Percentiles rank a stretch among this genome's conserved stretches.
phyloP scores from a whole-genome alignment of 2,797 vertebrate species.

The Ctenopoma multispine region DNA sequence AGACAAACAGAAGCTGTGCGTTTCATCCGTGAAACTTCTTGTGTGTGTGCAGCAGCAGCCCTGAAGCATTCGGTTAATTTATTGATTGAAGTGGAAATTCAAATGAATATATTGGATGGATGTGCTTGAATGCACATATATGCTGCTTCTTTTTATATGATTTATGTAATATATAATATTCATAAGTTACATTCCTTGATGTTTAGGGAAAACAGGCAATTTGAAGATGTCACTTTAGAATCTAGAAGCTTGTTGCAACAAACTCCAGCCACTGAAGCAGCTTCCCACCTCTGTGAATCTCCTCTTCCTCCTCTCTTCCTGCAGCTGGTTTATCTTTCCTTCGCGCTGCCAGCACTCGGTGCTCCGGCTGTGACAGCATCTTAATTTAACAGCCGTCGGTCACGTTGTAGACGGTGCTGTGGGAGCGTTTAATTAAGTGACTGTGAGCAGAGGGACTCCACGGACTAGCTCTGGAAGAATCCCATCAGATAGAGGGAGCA shows the following conservation, averaged over 20 bases:
- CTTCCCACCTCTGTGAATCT: background rate
- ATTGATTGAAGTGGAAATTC: too few relatives aligned
- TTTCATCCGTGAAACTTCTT: background rate
- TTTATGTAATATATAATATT: too few relatives aligned
- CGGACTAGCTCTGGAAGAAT: slow-evolving; percentile 56
- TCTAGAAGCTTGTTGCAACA: too few relatives aligned
- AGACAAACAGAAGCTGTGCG: background rate
- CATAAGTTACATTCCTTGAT: too few relatives aligned
- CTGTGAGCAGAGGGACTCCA: slow-evolving; percentile 63
- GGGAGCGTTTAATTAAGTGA: slow-evolving; percentile 78
- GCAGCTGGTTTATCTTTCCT: background rate
- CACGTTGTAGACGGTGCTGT: slow-evolving; percentile 51
- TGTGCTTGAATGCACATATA: too few relatives aligned
- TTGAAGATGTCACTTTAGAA: too few relatives aligned
- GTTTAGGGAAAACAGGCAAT: too few relatives aligned
- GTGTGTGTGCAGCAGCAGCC: background rate
- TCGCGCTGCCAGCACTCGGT: slow-evolving; percentile 7
- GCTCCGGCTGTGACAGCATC: slow-evolving; percentile 57
- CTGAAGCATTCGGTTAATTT: background rate
- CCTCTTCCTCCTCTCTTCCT: background rate
- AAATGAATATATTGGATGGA: too few relatives aligned
- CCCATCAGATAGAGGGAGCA: slow-evolving; percentile 48
- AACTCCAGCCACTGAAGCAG: background rate
- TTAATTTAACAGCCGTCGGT: slow-evolving; percentile 74
- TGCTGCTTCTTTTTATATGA: too few relatives aligned